Evolutionary conservation across 2,888 invertebrate species (phyloP).

Genomic region (Petrolisthes cinctipes): DNA sequence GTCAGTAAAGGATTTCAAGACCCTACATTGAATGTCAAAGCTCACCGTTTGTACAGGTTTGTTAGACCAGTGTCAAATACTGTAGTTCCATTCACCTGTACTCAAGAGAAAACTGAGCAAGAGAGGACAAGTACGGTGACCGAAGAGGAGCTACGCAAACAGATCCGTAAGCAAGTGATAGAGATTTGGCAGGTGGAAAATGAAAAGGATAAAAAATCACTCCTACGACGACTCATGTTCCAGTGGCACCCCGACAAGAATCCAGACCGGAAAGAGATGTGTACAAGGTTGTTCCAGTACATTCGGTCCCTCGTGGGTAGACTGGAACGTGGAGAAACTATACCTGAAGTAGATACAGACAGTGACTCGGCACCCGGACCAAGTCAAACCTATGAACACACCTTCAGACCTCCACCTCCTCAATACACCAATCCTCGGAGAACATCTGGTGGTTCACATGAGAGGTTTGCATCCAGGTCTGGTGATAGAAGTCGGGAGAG

Average conservation of each 20-base stretch:
- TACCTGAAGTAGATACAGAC: slow-evolving; percentile 23
- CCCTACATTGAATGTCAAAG: background rate
- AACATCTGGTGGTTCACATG: background rate
- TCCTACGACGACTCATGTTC: slow-evolving; percentile 34
- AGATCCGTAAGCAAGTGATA: slow-evolving; percentile 17
- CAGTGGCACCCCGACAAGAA: slow-evolving; percentile 52
- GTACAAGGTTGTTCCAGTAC: slow-evolving; percentile 35
- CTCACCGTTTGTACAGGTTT: slow-evolving; percentile 29
- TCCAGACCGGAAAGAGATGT: slow-evolving; percentile 15
- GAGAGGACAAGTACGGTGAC: background rate
- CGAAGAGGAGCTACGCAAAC: background rate
- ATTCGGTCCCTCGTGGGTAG: slow-evolving; percentile 30
- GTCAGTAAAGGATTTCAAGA: slow-evolving; percentile 3
- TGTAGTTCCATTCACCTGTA: background rate
- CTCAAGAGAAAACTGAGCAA: background rate
- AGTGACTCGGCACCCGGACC: background rate
- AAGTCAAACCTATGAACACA: background rate
- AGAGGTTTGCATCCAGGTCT: background rate
- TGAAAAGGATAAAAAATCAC: slow-evolving; percentile 12
- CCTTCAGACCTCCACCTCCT: background rate
- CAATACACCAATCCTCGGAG: background rate
- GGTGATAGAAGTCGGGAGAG: background rate
- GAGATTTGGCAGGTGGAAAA: slow-evolving; percentile 40
- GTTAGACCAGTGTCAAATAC: background rate
- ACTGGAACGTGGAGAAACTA: slow-evolving; percentile 31